Evolutionary conservation across 92 coral and sea anemone genomes (phyloP), one percentile per base, ranked within the genome.

Genomic region (Galaxea fascicularis): DNA sequence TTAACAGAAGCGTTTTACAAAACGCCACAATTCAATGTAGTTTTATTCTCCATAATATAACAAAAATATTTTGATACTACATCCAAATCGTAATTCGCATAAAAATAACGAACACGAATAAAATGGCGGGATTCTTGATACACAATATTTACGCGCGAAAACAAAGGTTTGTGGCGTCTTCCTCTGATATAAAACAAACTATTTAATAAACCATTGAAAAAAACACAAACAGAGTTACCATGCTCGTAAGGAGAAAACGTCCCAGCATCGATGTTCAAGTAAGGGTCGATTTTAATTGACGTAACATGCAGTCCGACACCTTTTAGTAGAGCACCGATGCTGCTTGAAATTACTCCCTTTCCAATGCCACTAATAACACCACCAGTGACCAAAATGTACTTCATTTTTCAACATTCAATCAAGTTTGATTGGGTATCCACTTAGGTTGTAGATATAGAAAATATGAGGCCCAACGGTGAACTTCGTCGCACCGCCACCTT

Each of bases 311-410:
- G 74, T 7, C 98, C 97, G 53, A 98, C 95, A 0, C 95, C 95
- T 73, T 96, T 96, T 76, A 96, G 85, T 31, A 96, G 74, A 0
- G 99, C 93, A 56, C 99, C 99, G 64, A 96, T 90, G 78, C 98
- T 94, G 85, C 98, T 94, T 0, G 99, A 95, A 56, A 96, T 96
- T 26, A 96, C 99, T n/a, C 99, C 99, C 84, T 96, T 96, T 0
- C 99, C 99, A 73, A 96, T 95, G 0, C 99, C 99, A 78, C 99
- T 96, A 52, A 96, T 96, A 74, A 96, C 99, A 14, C 99, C 99
- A 15, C 99, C 99, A 29, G 99, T 89, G 20, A 96, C 99, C 53
- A 96, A 65, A 85, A 96, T 93, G 82, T 94, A 96, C 97, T 96
- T 96, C 99, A 96, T 96, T 47, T 24, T 57, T 10, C 9, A 52